phyloP scores from a whole-genome alignment of 2,888 invertebrate species.

The Desoria tigrina region DNA sequence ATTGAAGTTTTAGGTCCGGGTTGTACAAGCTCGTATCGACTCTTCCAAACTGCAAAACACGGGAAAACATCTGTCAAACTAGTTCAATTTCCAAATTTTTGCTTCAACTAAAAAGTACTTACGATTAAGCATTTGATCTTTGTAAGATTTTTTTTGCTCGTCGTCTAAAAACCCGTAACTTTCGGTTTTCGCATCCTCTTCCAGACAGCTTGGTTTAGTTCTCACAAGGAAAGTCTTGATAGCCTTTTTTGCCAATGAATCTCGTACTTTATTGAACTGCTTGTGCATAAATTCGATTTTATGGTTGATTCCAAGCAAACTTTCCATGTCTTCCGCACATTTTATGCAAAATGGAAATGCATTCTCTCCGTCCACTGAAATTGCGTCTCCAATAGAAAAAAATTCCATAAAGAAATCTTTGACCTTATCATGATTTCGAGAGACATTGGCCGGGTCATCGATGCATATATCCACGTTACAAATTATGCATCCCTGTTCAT shows the following conservation, averaged over 20 bases:
- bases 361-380: conserved; percentile 40
- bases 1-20: conserved; percentile 50
- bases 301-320: conserved; percentile 40
- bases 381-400: conserved; percentile 43
- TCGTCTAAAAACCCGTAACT: conserved; percentile 35
- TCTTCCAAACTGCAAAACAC: conserved; percentile 47
- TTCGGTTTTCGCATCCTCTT: conserved; percentile 39
- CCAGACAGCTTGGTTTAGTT: conserved; percentile 45
- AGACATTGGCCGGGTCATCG: conserved; percentile 18
- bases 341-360: conserved; percentile 44
- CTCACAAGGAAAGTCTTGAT: conserved; percentile 48
- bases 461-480: conserved; percentile 44
- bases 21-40: conserved; percentile 47
- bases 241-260: conserved; percentile 48
- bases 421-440: conserved; percentile 30
- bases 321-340: conserved; percentile 43
- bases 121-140: conserved; percentile 44
- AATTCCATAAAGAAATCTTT: conserved; percentile 49
- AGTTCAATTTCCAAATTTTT: conserved; percentile 6
- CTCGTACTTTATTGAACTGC: conserved; percentile 49
- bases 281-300: conserved; percentile 51
- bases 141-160: conserved; percentile 41
- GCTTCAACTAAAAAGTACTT: conserved; percentile 1
- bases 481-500: conserved; percentile 49
- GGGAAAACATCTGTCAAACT: too few species aligned